A percentile compares a stretch with the other conserved stretches of the same genome.
Conservation (phyloP, 2,888 invertebrate genomes). For the Hemicrepidius hirtus region DNA sequence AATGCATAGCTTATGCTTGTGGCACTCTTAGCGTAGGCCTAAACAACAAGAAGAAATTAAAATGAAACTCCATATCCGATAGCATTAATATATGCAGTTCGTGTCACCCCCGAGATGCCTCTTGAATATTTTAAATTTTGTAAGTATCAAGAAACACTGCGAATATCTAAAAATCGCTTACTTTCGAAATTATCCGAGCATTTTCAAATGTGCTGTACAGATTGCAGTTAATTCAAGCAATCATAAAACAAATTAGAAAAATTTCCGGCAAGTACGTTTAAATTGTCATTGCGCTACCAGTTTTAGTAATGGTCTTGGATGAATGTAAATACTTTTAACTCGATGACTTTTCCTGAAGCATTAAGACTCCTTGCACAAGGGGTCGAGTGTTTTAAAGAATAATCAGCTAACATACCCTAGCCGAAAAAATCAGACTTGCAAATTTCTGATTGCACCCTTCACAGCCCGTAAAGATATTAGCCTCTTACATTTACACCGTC, state of each 20-base stretch:
- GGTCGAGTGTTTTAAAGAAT: slow-evolving; percentile 72
- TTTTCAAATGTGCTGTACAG: neutral
- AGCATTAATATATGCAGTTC: slow-evolving; percentile 54
- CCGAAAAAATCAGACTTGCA: slow-evolving; percentile 73
- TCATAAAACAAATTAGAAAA: slow-evolving; percentile 21
- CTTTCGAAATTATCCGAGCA: neutral
- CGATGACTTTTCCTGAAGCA: slow-evolving; percentile 69
- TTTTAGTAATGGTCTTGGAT: slow-evolving; percentile 29
- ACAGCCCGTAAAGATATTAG: slow-evolving; percentile 72
- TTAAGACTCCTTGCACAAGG: slow-evolving; percentile 60
- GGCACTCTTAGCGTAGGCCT: slow-evolving; percentile 64
- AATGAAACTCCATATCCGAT: slow-evolving; percentile 54
- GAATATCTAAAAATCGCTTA: slow-evolving; percentile 28
- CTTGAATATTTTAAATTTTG: slow-evolving; percentile 53
- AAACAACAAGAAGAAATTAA: slow-evolving; percentile 67
- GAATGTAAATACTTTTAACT: slow-evolving; percentile 67
- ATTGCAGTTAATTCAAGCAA: slow-evolving; percentile 15
- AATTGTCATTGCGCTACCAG: slow-evolving; percentile 4
- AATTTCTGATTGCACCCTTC: slow-evolving; percentile 72
- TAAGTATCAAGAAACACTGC: slow-evolving; percentile 46
- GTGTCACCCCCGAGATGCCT: slow-evolving; percentile 51
- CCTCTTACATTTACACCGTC: slow-evolving; percentile 70
- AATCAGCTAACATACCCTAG: slow-evolving; percentile 69
- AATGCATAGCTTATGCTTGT: slow-evolving; percentile 70
- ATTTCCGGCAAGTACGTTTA: neutral